Percentiles rank a stretch among this genome's conserved stretches.
These are phyloP conservation scores for Chlorospingus flavigularis DNA, from an alignment of 2,797 vertebrate species.

Conservation along the genomic window DNA sequence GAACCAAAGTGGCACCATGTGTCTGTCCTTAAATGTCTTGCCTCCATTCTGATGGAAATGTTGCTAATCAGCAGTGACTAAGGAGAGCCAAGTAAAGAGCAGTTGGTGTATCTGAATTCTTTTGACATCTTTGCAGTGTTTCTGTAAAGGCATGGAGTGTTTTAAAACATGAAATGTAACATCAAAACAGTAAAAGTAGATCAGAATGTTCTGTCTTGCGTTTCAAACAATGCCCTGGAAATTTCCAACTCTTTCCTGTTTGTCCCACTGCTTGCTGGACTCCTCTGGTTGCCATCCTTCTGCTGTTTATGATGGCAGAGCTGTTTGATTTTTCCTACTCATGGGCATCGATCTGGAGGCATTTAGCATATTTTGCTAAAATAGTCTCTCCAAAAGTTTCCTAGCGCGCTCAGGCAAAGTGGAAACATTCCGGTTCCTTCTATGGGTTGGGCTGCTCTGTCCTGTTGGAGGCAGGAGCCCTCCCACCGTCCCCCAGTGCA, in stretches of 20 bases:
- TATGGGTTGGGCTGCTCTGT: neutral
- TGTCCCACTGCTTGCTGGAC: neutral
- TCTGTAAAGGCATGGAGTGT: constrained; percentile 29
- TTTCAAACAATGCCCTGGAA: constrained; percentile 57
- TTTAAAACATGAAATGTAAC: constrained; percentile 45
- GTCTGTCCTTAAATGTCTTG: neutral
- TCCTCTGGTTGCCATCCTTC: constrained; percentile 28
- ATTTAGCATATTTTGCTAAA: constrained; percentile 42
- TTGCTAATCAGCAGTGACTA: neutral
- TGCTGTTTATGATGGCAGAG: constrained; percentile 44
- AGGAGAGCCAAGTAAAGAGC: constrained; percentile 22
- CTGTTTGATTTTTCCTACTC: constrained; percentile 14
- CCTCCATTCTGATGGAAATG: neutral
- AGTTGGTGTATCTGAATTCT: constrained; percentile 29
- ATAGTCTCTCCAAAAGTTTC: constrained; percentile 22
- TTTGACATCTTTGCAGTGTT: constrained; percentile 9
- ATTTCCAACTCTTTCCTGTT: constrained; percentile 54
- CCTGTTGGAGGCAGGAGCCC: neutral
- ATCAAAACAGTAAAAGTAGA: constrained; percentile 57
- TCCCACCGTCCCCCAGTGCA: neutral
- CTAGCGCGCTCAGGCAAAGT: neutral
- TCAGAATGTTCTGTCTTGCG: constrained; percentile 49
- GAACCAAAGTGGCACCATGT: fast-evolving
- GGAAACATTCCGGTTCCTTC: constrained; percentile 32
- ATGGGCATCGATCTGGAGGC: constrained; percentile 44